These are phyloP conservation scores for Meloe dianella DNA, from an alignment of 2,888 invertebrate genomes.

Conservation along the genomic window DNA sequence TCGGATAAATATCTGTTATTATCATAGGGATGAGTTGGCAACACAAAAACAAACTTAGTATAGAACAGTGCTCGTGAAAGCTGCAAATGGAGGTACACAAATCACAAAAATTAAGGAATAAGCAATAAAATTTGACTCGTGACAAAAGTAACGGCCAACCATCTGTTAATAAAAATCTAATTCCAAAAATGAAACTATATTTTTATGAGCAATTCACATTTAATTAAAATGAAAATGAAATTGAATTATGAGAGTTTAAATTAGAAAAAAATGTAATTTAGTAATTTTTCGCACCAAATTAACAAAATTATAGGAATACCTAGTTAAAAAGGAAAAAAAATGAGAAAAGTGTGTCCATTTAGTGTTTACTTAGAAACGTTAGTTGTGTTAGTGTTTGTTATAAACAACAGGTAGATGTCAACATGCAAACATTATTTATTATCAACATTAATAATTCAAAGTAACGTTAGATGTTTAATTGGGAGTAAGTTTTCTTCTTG, in stretches of 20 bases:
- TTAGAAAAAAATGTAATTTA: background rate
- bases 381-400: background rate
- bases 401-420: slow-evolving; percentile 4
- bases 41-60: too few relatives aligned
- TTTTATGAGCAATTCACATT: background rate
- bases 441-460: background rate
- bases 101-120: too few relatives aligned
- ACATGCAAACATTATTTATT: slow-evolving; percentile 10
- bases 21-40: too few relatives aligned
- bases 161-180: too few relatives aligned
- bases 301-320: too few relatives aligned
- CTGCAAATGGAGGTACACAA: too few relatives aligned
- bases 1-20: too few relatives aligned
- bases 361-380: background rate
- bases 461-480: background rate
- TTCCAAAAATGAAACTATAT: background rate
- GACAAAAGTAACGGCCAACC: too few relatives aligned
- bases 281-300: too few relatives aligned
- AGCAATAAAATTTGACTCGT: too few relatives aligned
- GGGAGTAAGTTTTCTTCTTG: background rate
- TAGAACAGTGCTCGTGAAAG: too few relatives aligned
- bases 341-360: background rate
- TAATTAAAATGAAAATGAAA: background rate
- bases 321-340: too few relatives aligned
- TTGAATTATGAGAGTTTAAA: background rate